Base-by-base conservation (phyloP, 1,140 invertebrate genomes). In the Drosophila baimaii region DNA sequence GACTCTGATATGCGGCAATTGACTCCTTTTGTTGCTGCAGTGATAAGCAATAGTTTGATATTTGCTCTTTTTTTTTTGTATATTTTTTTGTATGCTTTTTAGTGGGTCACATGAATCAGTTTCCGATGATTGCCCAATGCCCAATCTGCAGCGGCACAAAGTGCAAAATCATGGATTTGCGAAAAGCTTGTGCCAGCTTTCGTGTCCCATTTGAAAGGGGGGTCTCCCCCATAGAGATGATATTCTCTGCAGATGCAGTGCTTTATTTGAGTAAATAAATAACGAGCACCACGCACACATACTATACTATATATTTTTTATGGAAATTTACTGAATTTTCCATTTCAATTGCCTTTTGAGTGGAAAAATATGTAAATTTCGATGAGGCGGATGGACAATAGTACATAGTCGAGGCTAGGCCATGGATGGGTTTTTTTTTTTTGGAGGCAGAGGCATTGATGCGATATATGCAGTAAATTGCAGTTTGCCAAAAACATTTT, bases 401-500 rank as follows among this genome's bases (percentile, higher is more conserved):
- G 69, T 82, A n/a, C n/a, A n/a, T n/a, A 52, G 69, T 79, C 13
- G 62, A 37, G 56, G 27, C 64, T 56, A 62, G 54, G 17, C 52
- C 47, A 25, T 44, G 37, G 44, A 72, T 59, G 56, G 65, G 69
- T 52, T 55, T 54, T 29, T n/a, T n/a, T n/a, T n/a, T n/a, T n/a
- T n/a, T n/a, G 47, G 27, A 6, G 27, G 49, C 55, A 52, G 17
- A n/a, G 41, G 56, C 61, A 78, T 51, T 52, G 76, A 78, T 77
- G 66, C 79, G 72, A 86, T 88, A 57, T 81, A 51, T 79, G 59
- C 81, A 86, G 77, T 85, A 85, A 85, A 85, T 78, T 85, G 83
- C 84, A 88, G 83, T 88, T 86, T 88, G 84, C 84, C 79, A 86
- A 86, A 86, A 88, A 83, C 68, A 88, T 86, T 86, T 86, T 83